Conservation (phyloP, 2,888 invertebrate genomes). For the Loripinus fragilis region DNA sequence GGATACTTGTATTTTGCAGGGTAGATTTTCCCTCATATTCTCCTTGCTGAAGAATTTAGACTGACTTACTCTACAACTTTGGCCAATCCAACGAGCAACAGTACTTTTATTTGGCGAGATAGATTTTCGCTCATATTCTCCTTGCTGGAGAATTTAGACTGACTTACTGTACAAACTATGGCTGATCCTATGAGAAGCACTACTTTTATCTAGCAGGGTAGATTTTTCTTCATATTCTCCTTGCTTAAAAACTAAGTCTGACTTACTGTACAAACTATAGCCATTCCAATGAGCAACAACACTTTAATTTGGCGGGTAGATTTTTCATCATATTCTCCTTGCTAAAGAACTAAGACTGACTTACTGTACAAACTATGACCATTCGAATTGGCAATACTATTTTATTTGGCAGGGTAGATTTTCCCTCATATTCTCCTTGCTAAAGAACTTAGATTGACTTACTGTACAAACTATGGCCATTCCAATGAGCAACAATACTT, state of each 20-base stretch:
- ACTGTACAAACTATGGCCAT: constrained; percentile 40
- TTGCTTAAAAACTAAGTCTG: not conserved
- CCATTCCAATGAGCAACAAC: constrained; percentile 28
- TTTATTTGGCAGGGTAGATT: constrained; percentile 40
- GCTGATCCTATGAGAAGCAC: constrained; percentile 29
- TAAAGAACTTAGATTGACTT: constrained; percentile 35
- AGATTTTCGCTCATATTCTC: not conserved
- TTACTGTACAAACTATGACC: constrained; percentile 42
- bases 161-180: constrained; percentile 47
- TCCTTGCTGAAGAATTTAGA: too few species aligned
- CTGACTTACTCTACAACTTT: too few species aligned
- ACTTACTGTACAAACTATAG: constrained; percentile 49
- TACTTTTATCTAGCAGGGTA: constrained; percentile 49
- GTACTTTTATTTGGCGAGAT: constrained; percentile 46
- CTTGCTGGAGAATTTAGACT: constrained; percentile 17
- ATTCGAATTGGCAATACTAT: constrained; percentile 30
- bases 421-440: not conserved
- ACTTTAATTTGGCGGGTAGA: constrained; percentile 47
- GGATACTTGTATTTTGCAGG: too few species aligned
- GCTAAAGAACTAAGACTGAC: constrained; percentile 31
- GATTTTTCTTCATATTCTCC: not conserved
- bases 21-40: too few species aligned
- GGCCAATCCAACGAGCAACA: constrained; percentile 30
- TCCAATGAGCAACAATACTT: constrained; percentile 35
- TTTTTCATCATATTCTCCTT: not conserved